phyloP scores from a whole-genome alignment of 1,140 invertebrate genomes.

The Zaprionus ornatus region DNA sequence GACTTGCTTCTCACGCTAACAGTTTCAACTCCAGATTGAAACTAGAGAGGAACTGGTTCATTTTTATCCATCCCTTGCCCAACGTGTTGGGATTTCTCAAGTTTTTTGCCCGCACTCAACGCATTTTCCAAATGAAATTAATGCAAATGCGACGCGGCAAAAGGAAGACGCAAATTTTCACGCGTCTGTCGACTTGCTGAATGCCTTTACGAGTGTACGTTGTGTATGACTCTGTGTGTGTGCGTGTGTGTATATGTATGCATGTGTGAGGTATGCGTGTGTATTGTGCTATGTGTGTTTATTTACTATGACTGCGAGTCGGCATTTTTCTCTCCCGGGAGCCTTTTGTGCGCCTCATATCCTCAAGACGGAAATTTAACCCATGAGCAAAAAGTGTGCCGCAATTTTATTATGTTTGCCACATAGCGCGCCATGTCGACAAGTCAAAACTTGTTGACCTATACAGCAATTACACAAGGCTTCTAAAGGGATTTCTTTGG shows the following conservation, averaged over 20 bases:
- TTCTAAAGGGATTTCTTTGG: background rate
- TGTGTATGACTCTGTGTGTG: background rate
- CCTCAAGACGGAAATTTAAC: conserved; percentile 47
- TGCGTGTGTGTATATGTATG: background rate
- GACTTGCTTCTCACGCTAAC: background rate
- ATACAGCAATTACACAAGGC: conserved; percentile 12
- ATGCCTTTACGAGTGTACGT: background rate
- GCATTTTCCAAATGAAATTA: conserved; percentile 70
- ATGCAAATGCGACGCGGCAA: conserved; percentile 54
- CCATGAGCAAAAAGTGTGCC: conserved; percentile 46
- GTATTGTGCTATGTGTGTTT: conserved; percentile 15
- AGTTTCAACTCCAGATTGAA: background rate
- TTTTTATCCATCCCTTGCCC: conserved; percentile 1
- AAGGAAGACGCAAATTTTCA: conserved; percentile 53
- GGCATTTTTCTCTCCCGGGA: conserved; percentile 44
- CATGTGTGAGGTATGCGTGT: background rate
- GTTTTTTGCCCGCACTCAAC: conserved; percentile 23
- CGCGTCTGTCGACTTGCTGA: conserved; percentile 21
- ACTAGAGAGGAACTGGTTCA: background rate
- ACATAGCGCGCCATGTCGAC: background rate
- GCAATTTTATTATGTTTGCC: conserved; percentile 61
- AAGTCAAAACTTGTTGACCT: conserved; percentile 29
- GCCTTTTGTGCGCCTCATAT: conserved; percentile 49
- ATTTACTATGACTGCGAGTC: conserved; percentile 46
- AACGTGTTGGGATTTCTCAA: conserved; percentile 18